These are phyloP conservation scores for Pogonocichla stellata DNA, from an alignment of 2,113 vertebrate genomes.

Conservation along the genomic window DNA sequence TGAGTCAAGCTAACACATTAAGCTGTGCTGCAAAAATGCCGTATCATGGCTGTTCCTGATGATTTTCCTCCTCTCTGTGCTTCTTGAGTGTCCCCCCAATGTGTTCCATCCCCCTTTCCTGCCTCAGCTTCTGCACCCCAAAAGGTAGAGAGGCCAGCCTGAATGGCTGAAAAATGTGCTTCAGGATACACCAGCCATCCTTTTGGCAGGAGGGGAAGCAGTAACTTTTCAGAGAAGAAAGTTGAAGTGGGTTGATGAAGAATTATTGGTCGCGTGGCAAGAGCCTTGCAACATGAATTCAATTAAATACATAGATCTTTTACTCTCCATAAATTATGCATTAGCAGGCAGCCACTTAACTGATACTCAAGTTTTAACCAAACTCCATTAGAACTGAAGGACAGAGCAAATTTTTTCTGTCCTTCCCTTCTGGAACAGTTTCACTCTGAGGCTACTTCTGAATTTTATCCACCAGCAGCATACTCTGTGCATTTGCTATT, in stretches of 20 bases:
- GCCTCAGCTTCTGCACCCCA: background rate
- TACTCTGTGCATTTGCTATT: background rate
- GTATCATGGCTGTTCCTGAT: background rate
- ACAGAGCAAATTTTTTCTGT: background rate
- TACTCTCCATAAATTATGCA: background rate
- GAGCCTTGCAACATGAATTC: background rate
- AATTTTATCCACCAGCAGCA: background rate
- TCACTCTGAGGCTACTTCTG: fast-evolving
- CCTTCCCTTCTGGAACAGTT: background rate
- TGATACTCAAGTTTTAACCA: background rate
- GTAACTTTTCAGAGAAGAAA: background rate
- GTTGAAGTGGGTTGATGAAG: background rate
- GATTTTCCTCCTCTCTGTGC: background rate
- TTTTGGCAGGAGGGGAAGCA: background rate
- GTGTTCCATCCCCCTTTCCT: background rate
- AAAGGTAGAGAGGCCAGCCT: background rate
- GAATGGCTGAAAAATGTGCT: background rate
- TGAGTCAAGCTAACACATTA: background rate
- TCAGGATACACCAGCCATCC: background rate
- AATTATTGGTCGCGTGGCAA: background rate
- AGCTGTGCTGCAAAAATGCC: background rate
- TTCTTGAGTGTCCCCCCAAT: background rate
- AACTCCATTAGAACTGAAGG: background rate
- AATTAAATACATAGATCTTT: background rate
- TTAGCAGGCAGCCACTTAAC: background rate